Evolutionary conservation across 1,140 invertebrate genomes (phyloP), one percentile per base, ranked within the genome.

Genomic region (Brachionus calyciflorus): DNA sequence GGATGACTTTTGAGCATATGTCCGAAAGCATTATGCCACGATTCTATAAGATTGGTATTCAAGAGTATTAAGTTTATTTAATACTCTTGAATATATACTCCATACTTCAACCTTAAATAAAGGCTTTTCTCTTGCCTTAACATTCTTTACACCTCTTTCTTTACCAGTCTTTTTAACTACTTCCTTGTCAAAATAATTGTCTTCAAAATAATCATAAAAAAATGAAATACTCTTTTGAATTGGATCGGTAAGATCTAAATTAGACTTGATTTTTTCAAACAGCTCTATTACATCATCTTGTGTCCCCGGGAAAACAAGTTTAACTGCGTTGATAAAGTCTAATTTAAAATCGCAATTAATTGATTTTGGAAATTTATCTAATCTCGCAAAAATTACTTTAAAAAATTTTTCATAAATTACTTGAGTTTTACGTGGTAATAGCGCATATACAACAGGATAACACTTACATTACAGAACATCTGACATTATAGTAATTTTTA

Each of bases 291-390:
- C 7, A 63, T 63, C 57, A 26, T 63, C 57, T 40, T 26, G 28
- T 21, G 1, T 21, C n/a, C 4, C 6, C 12, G 26, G 17, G 53
- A 51, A 73, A 0, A 73, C 24, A 19, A 12, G 10, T 49, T n/a
- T 33, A 37, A 24, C 44, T 51, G 46, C 68, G 19, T 33, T 73
- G 19, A 49, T 49, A 14, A 26, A 44, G 7, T 1, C 46, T 14
- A 30, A 33, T 73, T 73, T 48, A 40, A 51, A 73, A 53, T 73
- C 68, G 19, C 21, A 48, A n/a, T n/a, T 51, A 24, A 73, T 51
- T 28, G 26, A 51, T 28, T 19, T 24, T 19, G 68, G 68, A 14
- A 6, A n/a, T 33, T 17, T 30, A 19, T 51, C 28, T 9, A 37
- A 37, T 9, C 9, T 37, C 33, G 33, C 3, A 3, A 9, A 37